Conservation (phyloP, 2,888 invertebrate genomes). For the Leptinotarsa peninsularis region DNA sequence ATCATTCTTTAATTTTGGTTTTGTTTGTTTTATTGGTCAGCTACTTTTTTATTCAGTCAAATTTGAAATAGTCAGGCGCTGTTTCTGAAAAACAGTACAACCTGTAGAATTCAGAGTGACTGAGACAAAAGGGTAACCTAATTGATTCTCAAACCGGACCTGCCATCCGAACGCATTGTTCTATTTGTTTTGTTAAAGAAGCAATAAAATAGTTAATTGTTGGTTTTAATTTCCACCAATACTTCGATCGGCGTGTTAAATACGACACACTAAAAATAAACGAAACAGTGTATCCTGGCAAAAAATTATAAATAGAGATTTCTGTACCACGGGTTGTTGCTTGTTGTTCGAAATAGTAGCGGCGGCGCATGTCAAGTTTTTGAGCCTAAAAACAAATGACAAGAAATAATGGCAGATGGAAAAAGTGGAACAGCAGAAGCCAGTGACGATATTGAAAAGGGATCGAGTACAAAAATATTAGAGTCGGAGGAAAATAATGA, state of each 20-base stretch:
- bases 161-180: slow-evolving; percentile 7
- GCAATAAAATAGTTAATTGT: slow-evolving; percentile 5
- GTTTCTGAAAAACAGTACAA: too few relatives aligned
- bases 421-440: slow-evolving; percentile 32
- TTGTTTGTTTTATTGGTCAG: background rate
- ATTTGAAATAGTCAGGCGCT: too few relatives aligned
- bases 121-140: background rate
- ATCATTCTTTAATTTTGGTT: too few relatives aligned
- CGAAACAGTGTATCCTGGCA: slow-evolving; percentile 9
- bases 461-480: slow-evolving; percentile 42
- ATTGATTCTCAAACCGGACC: slow-evolving; percentile 2
- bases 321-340: slow-evolving; percentile 22
- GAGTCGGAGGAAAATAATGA: slow-evolving; percentile 49
- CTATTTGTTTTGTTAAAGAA: slow-evolving; percentile 15
- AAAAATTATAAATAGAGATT: slow-evolving; percentile 24
- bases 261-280: slow-evolving; percentile 10
- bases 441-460: slow-evolving; percentile 46
- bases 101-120: background rate
- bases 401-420: slow-evolving; percentile 31
- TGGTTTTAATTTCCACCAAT: slow-evolving; percentile 7
- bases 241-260: background rate
- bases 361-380: slow-evolving; percentile 8
- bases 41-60: too few relatives aligned
- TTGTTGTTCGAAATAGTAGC: slow-evolving; percentile 4
- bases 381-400: slow-evolving; percentile 7